A percentile compares a stretch with the other conserved stretches of the same genome.
phyloP scores from a whole-genome alignment of 1,140 invertebrate species.

The Halotydeus destructor region DNA sequence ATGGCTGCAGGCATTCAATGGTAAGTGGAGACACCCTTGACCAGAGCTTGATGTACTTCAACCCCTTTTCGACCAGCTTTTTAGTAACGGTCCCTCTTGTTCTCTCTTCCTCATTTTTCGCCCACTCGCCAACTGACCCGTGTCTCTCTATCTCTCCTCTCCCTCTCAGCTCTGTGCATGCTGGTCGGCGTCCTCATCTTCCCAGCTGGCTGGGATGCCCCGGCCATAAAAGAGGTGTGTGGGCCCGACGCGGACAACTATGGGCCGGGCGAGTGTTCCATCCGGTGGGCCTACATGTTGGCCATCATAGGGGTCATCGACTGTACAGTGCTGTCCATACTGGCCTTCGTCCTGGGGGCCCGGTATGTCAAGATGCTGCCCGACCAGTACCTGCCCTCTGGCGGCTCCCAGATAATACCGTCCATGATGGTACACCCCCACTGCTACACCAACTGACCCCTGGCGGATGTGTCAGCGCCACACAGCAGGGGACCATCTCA shows the following conservation, averaged over 20 bases:
- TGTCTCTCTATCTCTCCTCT: too few species aligned
- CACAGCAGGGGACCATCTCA: too few species aligned
- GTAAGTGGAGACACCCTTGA: too few species aligned
- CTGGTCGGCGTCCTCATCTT: slow-evolving; percentile 64
- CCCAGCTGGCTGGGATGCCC: slow-evolving; percentile 75
- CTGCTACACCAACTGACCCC: too few species aligned
- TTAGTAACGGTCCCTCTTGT: too few species aligned
- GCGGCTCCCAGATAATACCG: too few species aligned
- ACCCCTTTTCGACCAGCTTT: too few species aligned
- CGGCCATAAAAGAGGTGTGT: slow-evolving; percentile 59
- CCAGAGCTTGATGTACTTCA: too few species aligned
- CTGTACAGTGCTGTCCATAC: slow-evolving; percentile 58
- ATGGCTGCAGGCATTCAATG: slow-evolving; percentile 77
- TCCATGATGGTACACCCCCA: too few species aligned
- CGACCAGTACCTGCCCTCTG: slow-evolving; percentile 16
- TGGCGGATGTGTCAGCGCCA: too few species aligned
- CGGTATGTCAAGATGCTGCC: slow-evolving; percentile 47
- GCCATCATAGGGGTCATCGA: slow-evolving; percentile 79
- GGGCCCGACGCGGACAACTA: slow-evolving; percentile 53
- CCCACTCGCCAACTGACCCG: too few species aligned
- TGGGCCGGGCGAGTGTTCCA: slow-evolving; percentile 52
- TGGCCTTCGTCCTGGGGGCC: slow-evolving; percentile 82
- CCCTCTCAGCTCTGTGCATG: slow-evolving; percentile 55
- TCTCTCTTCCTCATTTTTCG: too few species aligned
- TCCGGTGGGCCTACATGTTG: slow-evolving; percentile 85